Percentiles rank a stretch among this genome's conserved stretches.
Conservation (phyloP, 2,888 invertebrate species). For the Drosophila pullipes region DNA sequence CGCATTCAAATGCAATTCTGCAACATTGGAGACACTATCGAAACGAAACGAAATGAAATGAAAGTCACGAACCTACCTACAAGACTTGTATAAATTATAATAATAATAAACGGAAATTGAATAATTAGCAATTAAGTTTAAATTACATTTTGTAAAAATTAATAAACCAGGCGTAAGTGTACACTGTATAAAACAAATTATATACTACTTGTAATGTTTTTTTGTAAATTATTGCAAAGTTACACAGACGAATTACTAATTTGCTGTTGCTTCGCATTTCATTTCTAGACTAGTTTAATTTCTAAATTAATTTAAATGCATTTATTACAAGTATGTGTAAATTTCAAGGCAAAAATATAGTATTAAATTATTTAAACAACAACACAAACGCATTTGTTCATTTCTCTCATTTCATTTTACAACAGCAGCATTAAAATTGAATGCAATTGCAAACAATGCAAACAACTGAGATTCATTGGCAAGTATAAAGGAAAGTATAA, state of each 20-base stretch:
- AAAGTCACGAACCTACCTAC: slow-evolving; percentile 81
- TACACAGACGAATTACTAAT: slow-evolving; percentile 48
- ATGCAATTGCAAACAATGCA: slow-evolving; percentile 68
- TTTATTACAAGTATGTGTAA: slow-evolving; percentile 74
- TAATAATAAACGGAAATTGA: slow-evolving; percentile 42
- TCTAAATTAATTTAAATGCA: slow-evolving; percentile 74
- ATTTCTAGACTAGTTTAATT: slow-evolving; percentile 77
- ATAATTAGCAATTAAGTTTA: slow-evolving; percentile 74
- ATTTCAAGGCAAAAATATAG: slow-evolving; percentile 71
- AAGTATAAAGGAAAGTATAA: slow-evolving; percentile 13
- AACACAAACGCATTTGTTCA: slow-evolving; percentile 45
- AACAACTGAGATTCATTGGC: slow-evolving; percentile 32
- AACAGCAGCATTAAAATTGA: slow-evolving; percentile 52
- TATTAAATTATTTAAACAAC: slow-evolving; percentile 76
- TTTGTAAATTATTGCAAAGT: slow-evolving; percentile 75
- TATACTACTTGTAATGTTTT: slow-evolving; percentile 52
- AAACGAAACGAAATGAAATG: slow-evolving; percentile 41
- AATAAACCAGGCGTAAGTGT: slow-evolving; percentile 62
- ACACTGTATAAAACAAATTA: slow-evolving; percentile 69
- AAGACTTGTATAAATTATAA: slow-evolving; percentile 83
- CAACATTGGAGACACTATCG: slow-evolving; percentile 62
- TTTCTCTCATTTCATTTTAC: slow-evolving; percentile 30
- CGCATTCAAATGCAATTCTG: slow-evolving; percentile 43
- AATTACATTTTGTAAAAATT: slow-evolving; percentile 78
- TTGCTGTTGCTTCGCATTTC: slow-evolving; percentile 67